phyloP scores from a whole-genome alignment of 2,888 invertebrate genomes.

The Villa cingulata region DNA sequence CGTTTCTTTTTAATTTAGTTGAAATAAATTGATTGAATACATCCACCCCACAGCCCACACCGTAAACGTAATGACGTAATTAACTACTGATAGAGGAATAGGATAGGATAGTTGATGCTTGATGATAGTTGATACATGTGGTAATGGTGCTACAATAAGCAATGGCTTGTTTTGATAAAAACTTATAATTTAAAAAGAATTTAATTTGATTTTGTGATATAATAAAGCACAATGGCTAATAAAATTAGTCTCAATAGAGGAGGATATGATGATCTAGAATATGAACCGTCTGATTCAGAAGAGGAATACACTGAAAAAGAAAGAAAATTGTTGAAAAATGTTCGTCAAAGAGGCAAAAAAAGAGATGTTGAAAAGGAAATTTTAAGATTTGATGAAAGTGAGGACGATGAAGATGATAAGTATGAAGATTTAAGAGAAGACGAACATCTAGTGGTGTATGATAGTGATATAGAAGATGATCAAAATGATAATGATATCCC shows the following conservation, averaged over 20 bases:
- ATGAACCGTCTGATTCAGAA: conserved; percentile 56
- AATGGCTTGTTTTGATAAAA: too few species aligned
- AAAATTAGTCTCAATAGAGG: conserved; percentile 20
- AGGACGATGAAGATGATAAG: conserved; percentile 37
- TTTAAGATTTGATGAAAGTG: conserved; percentile 40
- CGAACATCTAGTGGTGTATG: conserved; percentile 37
- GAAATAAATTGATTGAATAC: too few species aligned
- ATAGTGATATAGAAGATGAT: conserved; percentile 66
- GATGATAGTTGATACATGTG: too few species aligned
- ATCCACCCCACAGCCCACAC: too few species aligned
- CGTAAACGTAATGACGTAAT: too few species aligned
- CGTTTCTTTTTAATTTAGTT: too few species aligned
- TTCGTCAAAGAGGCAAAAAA: conserved; percentile 41
- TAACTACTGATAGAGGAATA: too few species aligned
- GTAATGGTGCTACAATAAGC: too few species aligned
- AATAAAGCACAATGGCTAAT: conserved; percentile 18
- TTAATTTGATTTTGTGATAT: too few species aligned
- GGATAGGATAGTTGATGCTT: too few species aligned
- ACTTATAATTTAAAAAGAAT: too few species aligned
- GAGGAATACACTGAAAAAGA: conserved; percentile 56
- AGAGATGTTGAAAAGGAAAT: conserved; percentile 47
- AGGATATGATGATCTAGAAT: conserved; percentile 35
- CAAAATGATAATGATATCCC: conserved; percentile 57
- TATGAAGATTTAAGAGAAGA: conserved; percentile 39
- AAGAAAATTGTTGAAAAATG: conserved; percentile 46